Evolutionary conservation across 2,797 vertebrate genomes (phyloP).

Genomic region (Acanthis flammea): DNA sequence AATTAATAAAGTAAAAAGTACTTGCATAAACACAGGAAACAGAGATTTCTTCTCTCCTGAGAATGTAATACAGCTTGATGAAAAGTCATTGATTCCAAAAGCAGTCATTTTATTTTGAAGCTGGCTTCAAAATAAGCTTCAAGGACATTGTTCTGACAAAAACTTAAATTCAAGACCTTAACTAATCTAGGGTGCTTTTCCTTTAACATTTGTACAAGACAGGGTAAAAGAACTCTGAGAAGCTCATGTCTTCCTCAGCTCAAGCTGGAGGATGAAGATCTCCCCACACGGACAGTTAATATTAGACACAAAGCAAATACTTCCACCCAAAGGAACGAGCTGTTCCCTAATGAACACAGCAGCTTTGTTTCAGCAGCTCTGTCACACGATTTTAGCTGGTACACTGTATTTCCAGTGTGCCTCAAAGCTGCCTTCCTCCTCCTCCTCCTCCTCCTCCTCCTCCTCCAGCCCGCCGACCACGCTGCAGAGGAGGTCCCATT

Average conservation of each 20-base stretch:
- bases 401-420: neutral
- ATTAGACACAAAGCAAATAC: neutral
- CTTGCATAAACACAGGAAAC: neutral
- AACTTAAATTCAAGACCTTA: neutral
- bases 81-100: neutral
- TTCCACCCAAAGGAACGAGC: neutral
- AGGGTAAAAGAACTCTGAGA: neutral
- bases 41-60: neutral
- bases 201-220: neutral
- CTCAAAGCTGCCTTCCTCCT: constrained; percentile 7
- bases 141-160: neutral
- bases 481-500: neutral
- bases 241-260: neutral
- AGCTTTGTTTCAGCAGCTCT: neutral
- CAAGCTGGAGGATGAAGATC: neutral
- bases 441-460: constrained; percentile 20
- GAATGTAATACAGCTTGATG: neutral
- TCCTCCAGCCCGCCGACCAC: neutral
- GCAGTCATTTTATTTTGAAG: neutral
- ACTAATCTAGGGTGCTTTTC: neutral
- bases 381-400: neutral
- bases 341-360: neutral
- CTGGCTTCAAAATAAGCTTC: neutral
- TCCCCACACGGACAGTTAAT: neutral
- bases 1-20: neutral